phyloP scores from a whole-genome alignment of 2,888 invertebrate genomes.

The Thumatha senex region DNA sequence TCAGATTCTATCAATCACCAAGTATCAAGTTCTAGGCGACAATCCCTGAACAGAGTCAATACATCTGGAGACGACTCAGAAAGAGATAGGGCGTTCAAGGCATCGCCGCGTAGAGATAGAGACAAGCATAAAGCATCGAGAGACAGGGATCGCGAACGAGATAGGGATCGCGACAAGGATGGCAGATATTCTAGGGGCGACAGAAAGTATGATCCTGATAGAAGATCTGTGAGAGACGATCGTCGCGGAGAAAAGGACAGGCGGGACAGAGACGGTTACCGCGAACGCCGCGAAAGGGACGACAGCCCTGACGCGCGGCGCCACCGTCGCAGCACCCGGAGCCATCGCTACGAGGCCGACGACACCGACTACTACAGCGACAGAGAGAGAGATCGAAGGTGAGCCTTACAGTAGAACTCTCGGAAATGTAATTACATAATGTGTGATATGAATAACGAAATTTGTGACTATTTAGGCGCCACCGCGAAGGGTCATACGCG shows the following conservation, averaged over 20 bases:
- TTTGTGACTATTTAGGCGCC: constrained; percentile 51
- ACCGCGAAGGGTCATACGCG: constrained; percentile 78
- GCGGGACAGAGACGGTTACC: constrained; percentile 45
- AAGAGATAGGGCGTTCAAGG: constrained; percentile 63
- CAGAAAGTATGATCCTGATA: constrained; percentile 59
- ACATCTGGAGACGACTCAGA: constrained; percentile 77
- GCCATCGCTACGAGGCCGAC: constrained; percentile 85
- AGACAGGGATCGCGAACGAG: constrained; percentile 54
- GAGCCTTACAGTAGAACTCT: constrained; percentile 4
- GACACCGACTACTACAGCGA: constrained; percentile 88
- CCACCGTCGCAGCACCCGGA: constrained; percentile 62
- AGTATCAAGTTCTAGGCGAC: constrained; percentile 52
- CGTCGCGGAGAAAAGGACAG: constrained; percentile 60
- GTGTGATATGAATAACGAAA: not conserved
- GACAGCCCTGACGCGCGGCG: constrained; percentile 62
- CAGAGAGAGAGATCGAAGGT: constrained; percentile 82
- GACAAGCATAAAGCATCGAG: constrained; percentile 59
- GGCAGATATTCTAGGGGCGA: constrained; percentile 63
- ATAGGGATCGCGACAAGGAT: constrained; percentile 55
- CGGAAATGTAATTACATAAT: not conserved
- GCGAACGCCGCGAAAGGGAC: constrained; percentile 44
- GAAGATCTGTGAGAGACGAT: constrained; percentile 54
- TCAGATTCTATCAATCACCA: constrained; percentile 61
- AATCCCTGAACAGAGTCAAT: constrained; percentile 58
- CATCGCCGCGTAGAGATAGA: constrained; percentile 63